Evolutionary conservation across 2,888 invertebrate species (phyloP).

Genomic region (Tetranychus piercei): DNA sequence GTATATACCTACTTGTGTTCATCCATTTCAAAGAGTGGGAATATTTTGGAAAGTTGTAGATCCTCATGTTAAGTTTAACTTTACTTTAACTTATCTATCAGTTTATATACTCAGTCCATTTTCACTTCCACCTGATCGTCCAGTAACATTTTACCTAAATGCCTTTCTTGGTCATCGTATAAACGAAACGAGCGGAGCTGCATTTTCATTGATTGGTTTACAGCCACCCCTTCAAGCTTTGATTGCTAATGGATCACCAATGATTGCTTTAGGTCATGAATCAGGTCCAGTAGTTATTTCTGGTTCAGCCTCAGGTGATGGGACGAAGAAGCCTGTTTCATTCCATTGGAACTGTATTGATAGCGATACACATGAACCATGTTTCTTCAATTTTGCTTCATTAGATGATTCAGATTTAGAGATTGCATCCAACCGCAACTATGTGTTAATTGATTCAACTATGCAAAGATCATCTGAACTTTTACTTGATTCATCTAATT

Average conservation of each 20-base stretch:
- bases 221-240: slow-evolving; percentile 17
- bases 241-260: slow-evolving; percentile 18
- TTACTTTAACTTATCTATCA: slow-evolving; percentile 12
- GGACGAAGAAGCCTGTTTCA: slow-evolving; percentile 20
- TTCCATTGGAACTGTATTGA: slow-evolving; percentile 27
- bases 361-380: slow-evolving; percentile 20
- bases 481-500: slow-evolving; percentile 11
- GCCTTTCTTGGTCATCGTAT: slow-evolving; percentile 18
- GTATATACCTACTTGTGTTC: slow-evolving; percentile 19
- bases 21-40: slow-evolving; percentile 19
- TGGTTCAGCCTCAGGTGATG: slow-evolving; percentile 11
- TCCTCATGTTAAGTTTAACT: slow-evolving; percentile 18
- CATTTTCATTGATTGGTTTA: slow-evolving; percentile 13
- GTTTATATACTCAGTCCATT: slow-evolving; percentile 16
- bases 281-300: slow-evolving; percentile 17
- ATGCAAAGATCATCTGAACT: slow-evolving; percentile 14
- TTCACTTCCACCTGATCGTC: slow-evolving; percentile 18
- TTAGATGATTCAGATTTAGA: not conserved
- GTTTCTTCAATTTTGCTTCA: slow-evolving; percentile 19
- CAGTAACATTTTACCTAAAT: slow-evolving; percentile 17
- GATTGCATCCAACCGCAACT: not conserved
- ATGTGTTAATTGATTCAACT: slow-evolving; percentile 14
- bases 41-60: slow-evolving; percentile 19
- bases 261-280: slow-evolving; percentile 18
- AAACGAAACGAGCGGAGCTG: slow-evolving; percentile 20